Conservation (phyloP, 2,797 vertebrate species). For the Gymnodraco acuticeps region DNA sequence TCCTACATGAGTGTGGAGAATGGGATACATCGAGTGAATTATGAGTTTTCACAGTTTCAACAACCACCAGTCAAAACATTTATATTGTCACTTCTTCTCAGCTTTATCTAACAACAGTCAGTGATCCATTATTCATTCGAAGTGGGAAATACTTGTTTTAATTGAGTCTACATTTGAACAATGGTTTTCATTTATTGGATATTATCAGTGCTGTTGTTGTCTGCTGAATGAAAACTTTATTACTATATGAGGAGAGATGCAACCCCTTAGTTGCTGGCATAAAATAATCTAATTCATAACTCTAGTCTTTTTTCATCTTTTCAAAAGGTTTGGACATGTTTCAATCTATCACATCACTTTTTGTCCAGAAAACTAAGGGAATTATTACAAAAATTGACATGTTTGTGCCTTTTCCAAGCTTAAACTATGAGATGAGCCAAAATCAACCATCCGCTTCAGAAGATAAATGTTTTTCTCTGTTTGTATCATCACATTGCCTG, state of each 20-base stretch:
- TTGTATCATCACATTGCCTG: not conserved
- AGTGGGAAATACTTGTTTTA: constrained; percentile 23
- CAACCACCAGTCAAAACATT: constrained; percentile 20
- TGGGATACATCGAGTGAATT: constrained; percentile 14
- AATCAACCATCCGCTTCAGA: not conserved
- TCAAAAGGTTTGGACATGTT: not conserved
- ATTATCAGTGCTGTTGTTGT: not conserved
- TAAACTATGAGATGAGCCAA: not conserved
- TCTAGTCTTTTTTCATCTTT: not conserved
- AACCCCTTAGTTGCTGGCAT: not conserved
- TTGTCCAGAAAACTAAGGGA: not conserved
- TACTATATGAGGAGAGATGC: not conserved
- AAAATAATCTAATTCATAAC: not conserved
- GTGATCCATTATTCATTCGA: constrained; percentile 24
- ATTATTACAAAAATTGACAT: not conserved
- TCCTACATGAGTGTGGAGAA: constrained; percentile 3
- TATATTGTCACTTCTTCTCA: constrained; percentile 23
- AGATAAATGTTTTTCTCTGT: not conserved
- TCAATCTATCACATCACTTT: not conserved
- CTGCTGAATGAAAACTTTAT: constrained; percentile 18
- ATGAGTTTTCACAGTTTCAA: constrained; percentile 33
- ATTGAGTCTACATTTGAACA: constrained; percentile 17
- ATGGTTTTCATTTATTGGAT: not conserved
- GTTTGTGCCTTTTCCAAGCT: not conserved
- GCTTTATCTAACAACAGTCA: constrained; percentile 39